Evolutionary conservation across 2,113 vertebrate genomes (phyloP).

Genomic region (Puma concolor): DNA sequence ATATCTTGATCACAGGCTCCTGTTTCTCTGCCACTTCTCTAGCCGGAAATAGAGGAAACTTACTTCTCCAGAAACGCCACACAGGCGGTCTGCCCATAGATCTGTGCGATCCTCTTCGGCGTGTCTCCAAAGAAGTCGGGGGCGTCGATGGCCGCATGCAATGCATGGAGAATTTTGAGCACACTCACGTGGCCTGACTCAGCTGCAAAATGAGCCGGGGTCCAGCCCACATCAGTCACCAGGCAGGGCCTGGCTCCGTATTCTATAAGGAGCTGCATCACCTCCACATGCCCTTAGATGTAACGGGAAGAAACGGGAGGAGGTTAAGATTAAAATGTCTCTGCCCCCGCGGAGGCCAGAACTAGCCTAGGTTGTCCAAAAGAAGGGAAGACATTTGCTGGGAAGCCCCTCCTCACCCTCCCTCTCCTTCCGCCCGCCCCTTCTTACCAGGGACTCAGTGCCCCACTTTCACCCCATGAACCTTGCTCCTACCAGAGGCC

Average conservation of each 20-base stretch:
- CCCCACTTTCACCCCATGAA: background rate
- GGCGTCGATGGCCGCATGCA: slow-evolving; percentile 89
- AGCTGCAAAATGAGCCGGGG: slow-evolving; percentile 92
- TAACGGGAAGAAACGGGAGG: background rate
- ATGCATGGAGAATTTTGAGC: slow-evolving; percentile 89
- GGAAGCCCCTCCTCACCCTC: background rate
- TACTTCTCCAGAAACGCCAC: slow-evolving; percentile 91
- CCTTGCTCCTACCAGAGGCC: no score
- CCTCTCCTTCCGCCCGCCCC: background rate
- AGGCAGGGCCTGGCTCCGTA: slow-evolving; percentile 90
- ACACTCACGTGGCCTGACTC: slow-evolving; percentile 88
- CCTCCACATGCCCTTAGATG: slow-evolving; percentile 87
- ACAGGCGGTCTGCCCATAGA: slow-evolving; percentile 93
- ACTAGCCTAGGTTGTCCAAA: background rate
- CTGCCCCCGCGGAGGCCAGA: background rate
- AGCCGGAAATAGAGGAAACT: background rate
- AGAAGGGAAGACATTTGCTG: background rate
- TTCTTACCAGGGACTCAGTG: background rate
- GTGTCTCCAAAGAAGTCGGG: slow-evolving; percentile 91
- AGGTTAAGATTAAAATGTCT: background rate
- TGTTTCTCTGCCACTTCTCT: accelerated
- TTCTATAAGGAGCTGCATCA: slow-evolving; percentile 87
- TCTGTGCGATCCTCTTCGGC: slow-evolving; percentile 89
- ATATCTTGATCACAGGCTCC: background rate
- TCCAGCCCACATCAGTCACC: slow-evolving; percentile 91